Evolutionary conservation across 35 echinoderm and acorn worm species (phyloP).

Genomic region (Heliocidaris tuberculata): DNA sequence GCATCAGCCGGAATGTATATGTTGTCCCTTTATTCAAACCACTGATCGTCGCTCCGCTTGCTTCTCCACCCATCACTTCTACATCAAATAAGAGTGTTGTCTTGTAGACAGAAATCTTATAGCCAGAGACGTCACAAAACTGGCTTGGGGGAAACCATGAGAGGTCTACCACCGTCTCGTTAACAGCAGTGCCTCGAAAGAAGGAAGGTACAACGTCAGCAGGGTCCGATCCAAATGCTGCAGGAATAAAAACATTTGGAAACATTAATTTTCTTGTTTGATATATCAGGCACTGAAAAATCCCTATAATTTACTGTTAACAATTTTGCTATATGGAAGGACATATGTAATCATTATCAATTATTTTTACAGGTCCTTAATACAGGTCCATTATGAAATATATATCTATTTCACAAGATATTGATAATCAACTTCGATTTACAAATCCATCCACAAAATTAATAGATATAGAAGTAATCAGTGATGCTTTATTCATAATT

Average conservation of each 20-base stretch:
- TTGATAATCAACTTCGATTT: no score
- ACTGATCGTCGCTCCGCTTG: neutral
- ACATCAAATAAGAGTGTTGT: neutral
- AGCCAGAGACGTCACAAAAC: conserved; percentile 64
- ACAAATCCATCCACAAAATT: no score
- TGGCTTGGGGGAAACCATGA: conserved; percentile 49
- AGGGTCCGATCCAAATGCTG: neutral
- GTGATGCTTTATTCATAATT: no score
- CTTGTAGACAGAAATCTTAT: conserved; percentile 53
- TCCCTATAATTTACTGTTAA: no score
- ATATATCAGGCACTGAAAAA: no score
- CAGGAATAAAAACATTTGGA: neutral
- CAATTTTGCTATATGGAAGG: no score
- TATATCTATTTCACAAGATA: no score
- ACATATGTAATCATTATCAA: no score
- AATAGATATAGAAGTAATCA: no score
- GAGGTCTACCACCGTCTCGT: conserved; percentile 30
- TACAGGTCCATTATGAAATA: no score
- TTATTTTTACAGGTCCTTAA: no score
- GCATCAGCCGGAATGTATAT: neutral
- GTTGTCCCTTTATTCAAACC: neutral
- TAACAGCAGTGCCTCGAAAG: conserved; percentile 17
- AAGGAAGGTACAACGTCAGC: conserved; percentile 42
- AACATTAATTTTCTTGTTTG: no score
- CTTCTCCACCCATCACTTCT: neutral